Base-by-base conservation (phyloP, 2,113 vertebrate species). In the Festucalex cinctus region DNA sequence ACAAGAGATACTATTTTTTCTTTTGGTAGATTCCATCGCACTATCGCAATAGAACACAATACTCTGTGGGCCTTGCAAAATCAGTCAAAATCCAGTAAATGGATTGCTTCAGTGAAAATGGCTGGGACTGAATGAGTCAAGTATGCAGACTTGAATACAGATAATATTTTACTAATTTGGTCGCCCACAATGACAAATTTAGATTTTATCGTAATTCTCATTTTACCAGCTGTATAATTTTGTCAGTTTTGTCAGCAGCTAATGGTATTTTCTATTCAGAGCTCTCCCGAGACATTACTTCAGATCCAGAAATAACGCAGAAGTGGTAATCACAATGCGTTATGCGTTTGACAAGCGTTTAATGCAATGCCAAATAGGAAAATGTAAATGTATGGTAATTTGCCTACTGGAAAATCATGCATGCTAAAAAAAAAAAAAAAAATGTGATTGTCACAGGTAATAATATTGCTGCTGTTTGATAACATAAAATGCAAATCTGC, bases 301-400 rank as follows among this genome's bases (percentile, higher is more conserved):
- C 43, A 74, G 62, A 81, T 71, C 72, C 5, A 76, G 74, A 86
- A 78, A 77, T 66, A 70, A 41, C 28, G 56, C 57, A 66, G 74
- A 69, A 65, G 48, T n/a, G 39, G 35, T 80, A 76, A 87, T 85
- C 37, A 86, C 66, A 54, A 68, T 62, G 43, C 43, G 16, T 44
- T 44, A 41, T 14, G 14, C 16, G 77, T 82, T 77, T 85, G 82
- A 84, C 82, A 80, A 71, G 70, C 67, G 67, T 75, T 80, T 79
- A 63, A 75, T 75, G 73, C 75, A 79, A 78, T 68, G 74, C 24
- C 70, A 39, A 66, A 67, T 66, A 71, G 19, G 66, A 53, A 87
- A 71, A 82, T 85, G 77, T 66, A 81, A 86, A 86, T 75, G 48
- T 77, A 84, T 80, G 80, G 58, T 85, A 83, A 87, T 83, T 69